Conservation (phyloP, 35 echinoderm and acorn worm species). For the Heliocidaris erythrogramma region DNA sequence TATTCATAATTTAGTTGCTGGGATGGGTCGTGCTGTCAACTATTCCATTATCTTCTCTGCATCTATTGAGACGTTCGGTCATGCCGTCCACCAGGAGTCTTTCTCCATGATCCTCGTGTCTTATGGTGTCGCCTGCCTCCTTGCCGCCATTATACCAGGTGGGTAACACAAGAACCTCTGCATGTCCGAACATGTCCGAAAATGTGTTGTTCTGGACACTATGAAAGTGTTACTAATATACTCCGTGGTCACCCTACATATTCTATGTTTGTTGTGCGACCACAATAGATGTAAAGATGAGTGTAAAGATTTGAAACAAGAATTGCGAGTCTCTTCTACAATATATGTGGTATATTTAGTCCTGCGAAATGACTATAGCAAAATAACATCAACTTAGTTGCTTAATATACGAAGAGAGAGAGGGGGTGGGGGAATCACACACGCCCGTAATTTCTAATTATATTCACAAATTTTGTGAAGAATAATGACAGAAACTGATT, state of each 20-base stretch:
- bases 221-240: neutral
- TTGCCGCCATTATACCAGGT: slow-evolving; percentile 41
- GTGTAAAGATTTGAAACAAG: too few relatives aligned
- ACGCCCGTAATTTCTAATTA: too few relatives aligned
- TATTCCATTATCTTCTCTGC: slow-evolving; percentile 37
- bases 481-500: too few relatives aligned
- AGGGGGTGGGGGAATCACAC: too few relatives aligned
- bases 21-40: slow-evolving; percentile 32
- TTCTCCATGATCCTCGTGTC: neutral
- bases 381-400: too few relatives aligned
- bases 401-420: too few relatives aligned
- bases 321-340: too few relatives aligned
- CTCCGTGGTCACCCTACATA: neutral
- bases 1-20: slow-evolving; percentile 3
- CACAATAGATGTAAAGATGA: too few relatives aligned
- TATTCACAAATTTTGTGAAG: too few relatives aligned
- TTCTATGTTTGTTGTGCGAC: neutral
- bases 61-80: slow-evolving; percentile 38
- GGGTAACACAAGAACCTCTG: neutral
- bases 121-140: slow-evolving; percentile 9
- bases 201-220: neutral
- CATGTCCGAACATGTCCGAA: neutral
- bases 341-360: too few relatives aligned
- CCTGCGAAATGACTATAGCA: too few relatives aligned
- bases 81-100: slow-evolving; percentile 27